A percentile compares a stretch with the other conserved stretches of the same genome.
Conservation (phyloP, 2,797 vertebrate genomes). For the Leontocebus nigricollis region DNA sequence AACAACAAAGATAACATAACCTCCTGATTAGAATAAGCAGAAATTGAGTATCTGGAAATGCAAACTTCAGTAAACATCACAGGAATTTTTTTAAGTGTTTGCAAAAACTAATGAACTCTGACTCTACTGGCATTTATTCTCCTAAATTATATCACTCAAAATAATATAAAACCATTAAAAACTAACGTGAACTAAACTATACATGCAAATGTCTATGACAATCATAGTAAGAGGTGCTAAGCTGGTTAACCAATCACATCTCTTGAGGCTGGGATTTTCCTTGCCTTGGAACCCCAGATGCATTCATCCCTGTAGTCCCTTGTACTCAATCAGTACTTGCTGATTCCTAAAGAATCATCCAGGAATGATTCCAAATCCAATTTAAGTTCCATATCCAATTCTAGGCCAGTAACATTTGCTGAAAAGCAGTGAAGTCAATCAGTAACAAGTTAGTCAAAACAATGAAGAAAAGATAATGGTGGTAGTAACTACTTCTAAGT, state of each 20-base stretch:
- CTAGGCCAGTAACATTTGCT: neutral
- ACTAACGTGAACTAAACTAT: neutral
- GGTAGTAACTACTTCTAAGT: neutral
- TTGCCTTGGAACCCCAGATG: neutral
- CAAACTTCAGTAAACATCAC: neutral
- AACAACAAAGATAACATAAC: neutral
- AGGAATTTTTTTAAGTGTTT: neutral
- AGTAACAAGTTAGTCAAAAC: neutral
- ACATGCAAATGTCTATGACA: neutral
- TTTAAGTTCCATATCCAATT: neutral
- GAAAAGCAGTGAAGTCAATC: neutral
- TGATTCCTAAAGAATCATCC: neutral
- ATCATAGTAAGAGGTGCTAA: neutral
- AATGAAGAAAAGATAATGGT: neutral
- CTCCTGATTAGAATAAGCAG: neutral
- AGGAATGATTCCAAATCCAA: neutral
- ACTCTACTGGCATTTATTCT: neutral
- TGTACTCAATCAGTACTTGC: neutral
- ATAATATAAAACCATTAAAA: slow-evolving; percentile 11
- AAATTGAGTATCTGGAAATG: neutral
- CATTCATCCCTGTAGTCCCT: neutral
- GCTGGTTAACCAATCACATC: neutral
- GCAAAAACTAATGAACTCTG: neutral
- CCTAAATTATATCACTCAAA: slow-evolving; percentile 10
- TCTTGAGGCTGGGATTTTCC: neutral